phyloP scores from a whole-genome alignment of 1,140 invertebrate species.

The Pseudachorutes palmiensis region DNA sequence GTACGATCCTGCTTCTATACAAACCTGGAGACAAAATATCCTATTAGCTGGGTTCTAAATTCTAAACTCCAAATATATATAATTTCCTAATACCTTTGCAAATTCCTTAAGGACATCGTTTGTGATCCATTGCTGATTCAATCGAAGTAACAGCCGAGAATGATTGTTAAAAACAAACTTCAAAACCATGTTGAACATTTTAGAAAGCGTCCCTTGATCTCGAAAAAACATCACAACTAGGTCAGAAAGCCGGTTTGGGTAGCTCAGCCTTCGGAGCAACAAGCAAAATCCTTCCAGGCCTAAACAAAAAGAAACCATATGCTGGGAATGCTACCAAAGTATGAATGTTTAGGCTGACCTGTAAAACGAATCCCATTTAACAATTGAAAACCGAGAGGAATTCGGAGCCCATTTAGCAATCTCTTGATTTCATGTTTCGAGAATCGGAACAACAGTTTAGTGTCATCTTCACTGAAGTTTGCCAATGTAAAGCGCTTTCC shows the following conservation, averaged over 20 bases:
- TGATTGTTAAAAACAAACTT: background rate
- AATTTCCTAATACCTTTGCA: background rate
- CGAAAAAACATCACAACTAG: background rate
- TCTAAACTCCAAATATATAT: background rate
- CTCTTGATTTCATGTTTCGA: background rate
- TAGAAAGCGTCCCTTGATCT: background rate
- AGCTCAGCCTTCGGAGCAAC: background rate
- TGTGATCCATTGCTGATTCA: background rate
- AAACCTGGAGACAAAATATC: background rate
- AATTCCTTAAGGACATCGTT: background rate
- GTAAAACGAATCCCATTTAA: too few relatives aligned
- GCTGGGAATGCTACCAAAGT: too few relatives aligned
- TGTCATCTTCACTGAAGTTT: background rate
- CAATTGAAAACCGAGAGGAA: too few relatives aligned
- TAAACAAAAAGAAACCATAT: too few relatives aligned
- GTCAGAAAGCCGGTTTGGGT: background rate
- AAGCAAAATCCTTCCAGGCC: background rate
- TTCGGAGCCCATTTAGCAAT: too few relatives aligned
- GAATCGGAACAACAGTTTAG: background rate
- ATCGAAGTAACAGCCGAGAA: background rate
- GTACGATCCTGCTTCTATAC: constrained; percentile 1
- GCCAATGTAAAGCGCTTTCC: background rate
- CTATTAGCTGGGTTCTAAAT: background rate
- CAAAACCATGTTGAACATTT: background rate
- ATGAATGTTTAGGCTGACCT: too few relatives aligned